These are phyloP conservation scores for Papilio xuthus DNA, from an alignment of 1,140 invertebrate species.

Conservation along the genomic window DNA sequence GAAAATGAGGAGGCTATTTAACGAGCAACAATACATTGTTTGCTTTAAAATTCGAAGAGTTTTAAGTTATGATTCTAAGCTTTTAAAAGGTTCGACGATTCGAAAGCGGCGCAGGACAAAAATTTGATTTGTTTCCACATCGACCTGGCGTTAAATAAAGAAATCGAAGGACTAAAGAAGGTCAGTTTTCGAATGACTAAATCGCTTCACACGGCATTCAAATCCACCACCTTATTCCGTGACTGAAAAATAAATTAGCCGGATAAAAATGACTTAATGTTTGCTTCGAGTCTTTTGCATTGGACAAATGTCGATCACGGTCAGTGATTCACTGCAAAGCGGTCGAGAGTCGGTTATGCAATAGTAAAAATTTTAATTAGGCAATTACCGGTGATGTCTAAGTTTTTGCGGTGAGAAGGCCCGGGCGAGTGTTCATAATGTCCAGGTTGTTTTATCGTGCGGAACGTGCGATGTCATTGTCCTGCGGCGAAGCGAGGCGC, in stretches of 20 bases:
- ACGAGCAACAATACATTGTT: constrained; percentile 67
- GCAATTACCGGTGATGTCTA: constrained; percentile 56
- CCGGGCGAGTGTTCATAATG: constrained; percentile 59
- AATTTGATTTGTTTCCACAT: constrained; percentile 42
- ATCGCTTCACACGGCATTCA: constrained; percentile 40
- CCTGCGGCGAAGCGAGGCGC: constrained; percentile 60
- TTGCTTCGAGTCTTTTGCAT: background rate
- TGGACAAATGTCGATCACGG: background rate
- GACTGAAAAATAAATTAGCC: constrained; percentile 50
- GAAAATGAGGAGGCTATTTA: constrained; percentile 69
- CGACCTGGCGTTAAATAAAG: constrained; percentile 42
- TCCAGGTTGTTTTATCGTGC: constrained; percentile 75
- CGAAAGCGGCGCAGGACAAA: constrained; percentile 19
- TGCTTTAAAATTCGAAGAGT: constrained; percentile 60
- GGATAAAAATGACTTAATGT: constrained; percentile 18
- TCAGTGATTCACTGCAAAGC: constrained; percentile 14
- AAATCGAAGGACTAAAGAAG: constrained; percentile 40
- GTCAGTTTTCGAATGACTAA: constrained; percentile 44
- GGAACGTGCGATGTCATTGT: constrained; percentile 78
- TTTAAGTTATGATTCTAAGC: constrained; percentile 45
- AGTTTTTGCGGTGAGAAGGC: constrained; percentile 55
- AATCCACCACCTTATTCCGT: constrained; percentile 62
- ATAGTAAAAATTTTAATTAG: constrained; percentile 51
- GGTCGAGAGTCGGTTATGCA: background rate
- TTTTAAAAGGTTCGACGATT: constrained; percentile 43